Evolutionary conservation across 2,113 vertebrate genomes (phyloP), one percentile per base, ranked within the genome.

Genomic region (Saimiri boliviensis): DNA sequence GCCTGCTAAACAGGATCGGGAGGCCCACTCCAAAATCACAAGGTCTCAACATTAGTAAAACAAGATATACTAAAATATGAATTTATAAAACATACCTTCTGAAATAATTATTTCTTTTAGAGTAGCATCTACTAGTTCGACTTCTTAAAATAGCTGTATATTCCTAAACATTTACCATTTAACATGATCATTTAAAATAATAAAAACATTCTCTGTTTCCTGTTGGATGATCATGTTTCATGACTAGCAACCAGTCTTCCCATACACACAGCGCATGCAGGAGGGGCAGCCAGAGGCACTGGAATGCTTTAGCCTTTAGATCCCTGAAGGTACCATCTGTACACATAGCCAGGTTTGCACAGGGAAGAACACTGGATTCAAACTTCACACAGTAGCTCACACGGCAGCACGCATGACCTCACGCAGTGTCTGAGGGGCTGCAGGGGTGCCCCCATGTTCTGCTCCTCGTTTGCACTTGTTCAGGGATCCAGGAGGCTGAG

Each of bases 331-430:
- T 19, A 19, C 14, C 14, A 70, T 71, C 45, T 86, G 20, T 52
- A 16, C 2, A 27, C n/a, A 54, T 23, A 30, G 19, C 25, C 19
- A 42, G 27, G 19, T 16, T 76, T 76, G 27, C 42, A 56, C 0
- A 11, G 49, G n/a, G 37, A 19, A 42, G 49, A 17, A 21, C 7
- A 19, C 25, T 32, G n/a, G 25, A 42, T 20, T 40, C 49, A 32
- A 74, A 37, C 25, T 32, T 40, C 37, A 5, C 17, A 21, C 0
- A 0, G 70, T 52, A 88, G n/a, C 40, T 40, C 37, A 5, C 17
- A 21, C 0, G 0, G 70, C 70, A 88, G n/a, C 40, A 74, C 71
- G 11, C 17, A 1, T 9, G 11, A 5, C 25, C 27, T 2, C 25
- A 2, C 3, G 1, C 16, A 42, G 49, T 1, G 19, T 32, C 11